phyloP scores from a whole-genome alignment of 2,113 vertebrate genomes.

The Brienomyrus longianalis region DNA sequence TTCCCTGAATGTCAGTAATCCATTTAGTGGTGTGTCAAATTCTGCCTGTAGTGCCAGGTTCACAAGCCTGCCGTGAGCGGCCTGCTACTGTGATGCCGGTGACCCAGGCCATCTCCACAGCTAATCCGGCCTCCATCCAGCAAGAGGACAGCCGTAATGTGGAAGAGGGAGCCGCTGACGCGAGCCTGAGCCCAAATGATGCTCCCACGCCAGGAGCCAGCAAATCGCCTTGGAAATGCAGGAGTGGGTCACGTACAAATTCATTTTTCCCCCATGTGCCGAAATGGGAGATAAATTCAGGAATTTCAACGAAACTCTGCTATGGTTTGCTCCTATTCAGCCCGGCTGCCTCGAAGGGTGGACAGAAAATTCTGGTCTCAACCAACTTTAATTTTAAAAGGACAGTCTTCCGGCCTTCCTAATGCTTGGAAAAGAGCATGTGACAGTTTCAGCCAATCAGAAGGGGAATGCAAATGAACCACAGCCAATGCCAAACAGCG shows the following conservation, averaged over 20 bases:
- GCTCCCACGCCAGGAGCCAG: background rate
- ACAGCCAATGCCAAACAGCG: background rate
- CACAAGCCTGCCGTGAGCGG: background rate
- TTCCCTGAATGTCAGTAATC: conserved; percentile 39
- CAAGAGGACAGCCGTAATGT: background rate
- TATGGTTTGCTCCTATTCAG: background rate
- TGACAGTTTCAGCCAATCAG: background rate
- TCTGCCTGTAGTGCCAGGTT: background rate
- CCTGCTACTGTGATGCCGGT: background rate
- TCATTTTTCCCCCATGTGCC: background rate
- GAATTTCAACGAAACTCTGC: background rate
- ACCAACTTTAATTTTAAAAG: background rate
- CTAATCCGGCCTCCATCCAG: background rate
- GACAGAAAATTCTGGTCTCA: background rate
- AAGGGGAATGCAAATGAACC: background rate
- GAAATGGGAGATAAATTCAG: background rate
- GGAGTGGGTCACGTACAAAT: background rate
- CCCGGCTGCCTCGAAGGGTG: background rate
- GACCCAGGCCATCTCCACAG: background rate
- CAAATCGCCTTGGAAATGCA: background rate
- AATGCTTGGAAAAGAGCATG: background rate
- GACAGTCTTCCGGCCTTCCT: background rate
- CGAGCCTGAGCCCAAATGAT: background rate
- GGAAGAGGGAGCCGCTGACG: background rate
- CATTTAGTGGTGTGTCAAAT: conserved; percentile 33